Percentiles rank a stretch among this genome's conserved stretches.
phyloP scores from a whole-genome alignment of 2,888 invertebrate species.

The Cheilosia vulpina region DNA sequence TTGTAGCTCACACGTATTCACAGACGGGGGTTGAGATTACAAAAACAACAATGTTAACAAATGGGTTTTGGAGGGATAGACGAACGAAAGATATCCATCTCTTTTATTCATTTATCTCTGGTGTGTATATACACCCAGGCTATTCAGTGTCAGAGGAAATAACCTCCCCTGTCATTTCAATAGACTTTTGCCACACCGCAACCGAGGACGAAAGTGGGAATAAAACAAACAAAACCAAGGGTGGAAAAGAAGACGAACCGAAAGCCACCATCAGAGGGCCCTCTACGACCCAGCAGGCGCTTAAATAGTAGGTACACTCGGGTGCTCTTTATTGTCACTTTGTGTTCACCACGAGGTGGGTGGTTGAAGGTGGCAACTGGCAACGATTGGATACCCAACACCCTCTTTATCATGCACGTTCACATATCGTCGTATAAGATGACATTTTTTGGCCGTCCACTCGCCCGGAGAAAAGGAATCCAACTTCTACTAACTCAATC shows the following conservation, averaged over 20 bases:
- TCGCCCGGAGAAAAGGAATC: constrained; percentile 13
- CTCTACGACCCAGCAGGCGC: constrained; percentile 43
- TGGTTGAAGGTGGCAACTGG: constrained; percentile 31
- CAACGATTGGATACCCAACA: constrained; percentile 54
- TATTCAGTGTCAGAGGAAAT: constrained; percentile 73
- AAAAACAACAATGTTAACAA: too few species aligned
- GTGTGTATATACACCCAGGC: constrained; percentile 45
- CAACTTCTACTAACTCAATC: constrained; percentile 26
- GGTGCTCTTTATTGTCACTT: constrained; percentile 51
- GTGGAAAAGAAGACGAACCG: constrained; percentile 7
- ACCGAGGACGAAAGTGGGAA: constrained; percentile 25
- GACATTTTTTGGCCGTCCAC: constrained; percentile 51
- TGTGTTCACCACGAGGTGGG: constrained; percentile 53
- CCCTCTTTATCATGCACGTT: constrained; percentile 20
- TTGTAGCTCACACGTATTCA: too few species aligned
- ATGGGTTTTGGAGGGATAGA: too few species aligned
- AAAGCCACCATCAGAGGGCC: constrained; percentile 30
- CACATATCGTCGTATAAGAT: constrained; percentile 16
- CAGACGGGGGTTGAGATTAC: too few species aligned
- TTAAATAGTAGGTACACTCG: constrained; percentile 21
- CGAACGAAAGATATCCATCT: too few species aligned
- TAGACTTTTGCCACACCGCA: constrained; percentile 58
- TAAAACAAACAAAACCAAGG: constrained; percentile 53
- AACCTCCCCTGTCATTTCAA: constrained; percentile 73
- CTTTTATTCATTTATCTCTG: too few species aligned